Evolutionary conservation across 37 sponge, comb jelly and placozoan genomes (phyloP).

Genomic region (Theonella swinhoei): DNA sequence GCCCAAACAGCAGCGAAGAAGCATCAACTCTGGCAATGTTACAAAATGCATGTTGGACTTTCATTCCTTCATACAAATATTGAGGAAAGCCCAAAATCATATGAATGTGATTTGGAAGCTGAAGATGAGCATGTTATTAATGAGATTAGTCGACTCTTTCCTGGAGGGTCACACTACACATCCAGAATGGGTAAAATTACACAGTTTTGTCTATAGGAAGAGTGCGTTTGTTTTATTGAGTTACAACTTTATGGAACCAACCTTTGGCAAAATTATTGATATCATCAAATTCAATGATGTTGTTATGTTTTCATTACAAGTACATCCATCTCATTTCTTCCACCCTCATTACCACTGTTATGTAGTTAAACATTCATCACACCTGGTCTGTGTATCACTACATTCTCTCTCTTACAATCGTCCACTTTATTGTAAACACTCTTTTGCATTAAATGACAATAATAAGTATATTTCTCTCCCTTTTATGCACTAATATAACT

Average conservation of each 20-base stretch:
- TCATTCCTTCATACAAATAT: constrained; percentile 13
- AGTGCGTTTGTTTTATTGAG: constrained; percentile 8
- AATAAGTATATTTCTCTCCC: not conserved
- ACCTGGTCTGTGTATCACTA: not conserved
- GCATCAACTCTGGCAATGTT: constrained; percentile 44
- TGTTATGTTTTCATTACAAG: not conserved
- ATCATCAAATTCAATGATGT: constrained; percentile 6
- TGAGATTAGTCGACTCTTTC: too few relatives aligned
- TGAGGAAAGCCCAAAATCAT: too few relatives aligned
- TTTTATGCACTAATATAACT: not conserved
- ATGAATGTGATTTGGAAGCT: too few relatives aligned
- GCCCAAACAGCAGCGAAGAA: constrained; percentile 33
- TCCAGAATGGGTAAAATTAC: constrained; percentile 22
- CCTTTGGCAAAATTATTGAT: constrained; percentile 29
- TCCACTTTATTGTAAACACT: not conserved
- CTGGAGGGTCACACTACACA: not conserved
- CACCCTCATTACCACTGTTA: not conserved
- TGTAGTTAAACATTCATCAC: not conserved
- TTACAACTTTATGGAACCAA: not conserved
- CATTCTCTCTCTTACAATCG: not conserved
- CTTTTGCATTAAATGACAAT: not conserved
- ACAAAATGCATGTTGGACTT: constrained; percentile 3
- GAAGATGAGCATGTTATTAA: too few relatives aligned
- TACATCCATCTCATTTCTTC: not conserved
- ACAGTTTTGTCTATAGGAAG: not conserved